These are phyloP conservation scores for Ylistrum balloti DNA, from an alignment of 1,140 invertebrate genomes.

Conservation along the genomic window DNA sequence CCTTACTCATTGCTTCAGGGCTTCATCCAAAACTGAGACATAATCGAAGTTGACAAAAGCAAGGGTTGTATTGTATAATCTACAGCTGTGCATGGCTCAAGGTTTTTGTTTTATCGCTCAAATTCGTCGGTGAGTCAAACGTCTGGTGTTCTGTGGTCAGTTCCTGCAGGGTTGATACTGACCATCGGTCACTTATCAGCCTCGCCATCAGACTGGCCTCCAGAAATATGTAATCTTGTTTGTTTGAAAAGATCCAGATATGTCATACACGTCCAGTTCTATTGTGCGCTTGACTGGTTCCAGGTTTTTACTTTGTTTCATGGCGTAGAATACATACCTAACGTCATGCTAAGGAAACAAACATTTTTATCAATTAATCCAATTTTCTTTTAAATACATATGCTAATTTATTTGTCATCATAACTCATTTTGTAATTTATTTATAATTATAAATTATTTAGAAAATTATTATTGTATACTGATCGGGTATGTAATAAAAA, in stretches of 20 bases:
- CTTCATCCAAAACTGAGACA: neutral
- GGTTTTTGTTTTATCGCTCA: constrained; percentile 4
- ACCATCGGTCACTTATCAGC: constrained; percentile 37
- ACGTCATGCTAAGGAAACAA: too few species aligned
- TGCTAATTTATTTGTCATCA: too few species aligned
- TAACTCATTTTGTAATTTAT: too few species aligned
- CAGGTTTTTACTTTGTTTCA: neutral
- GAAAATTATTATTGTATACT: too few species aligned
- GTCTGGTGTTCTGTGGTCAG: constrained; percentile 30
- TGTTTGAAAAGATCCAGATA: constrained; percentile 28
- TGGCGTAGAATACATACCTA: neutral
- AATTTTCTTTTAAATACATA: too few species aligned
- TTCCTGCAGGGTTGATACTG: constrained; percentile 37
- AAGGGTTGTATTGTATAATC: constrained; percentile 26
- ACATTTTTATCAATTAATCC: too few species aligned
- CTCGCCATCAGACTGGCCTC: constrained; percentile 12
- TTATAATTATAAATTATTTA: too few species aligned
- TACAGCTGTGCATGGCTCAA: neutral
- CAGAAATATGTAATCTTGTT: constrained; percentile 40
- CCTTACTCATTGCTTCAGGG: neutral
- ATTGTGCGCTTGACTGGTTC: neutral
- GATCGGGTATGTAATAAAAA: too few species aligned
- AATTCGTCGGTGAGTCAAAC: constrained; percentile 16
- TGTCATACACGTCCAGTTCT: constrained; percentile 26
- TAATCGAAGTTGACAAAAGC: constrained; percentile 18